These are phyloP conservation scores for Agrotis exclamationis DNA, from an alignment of 2,888 invertebrate species.

Conservation along the genomic window DNA sequence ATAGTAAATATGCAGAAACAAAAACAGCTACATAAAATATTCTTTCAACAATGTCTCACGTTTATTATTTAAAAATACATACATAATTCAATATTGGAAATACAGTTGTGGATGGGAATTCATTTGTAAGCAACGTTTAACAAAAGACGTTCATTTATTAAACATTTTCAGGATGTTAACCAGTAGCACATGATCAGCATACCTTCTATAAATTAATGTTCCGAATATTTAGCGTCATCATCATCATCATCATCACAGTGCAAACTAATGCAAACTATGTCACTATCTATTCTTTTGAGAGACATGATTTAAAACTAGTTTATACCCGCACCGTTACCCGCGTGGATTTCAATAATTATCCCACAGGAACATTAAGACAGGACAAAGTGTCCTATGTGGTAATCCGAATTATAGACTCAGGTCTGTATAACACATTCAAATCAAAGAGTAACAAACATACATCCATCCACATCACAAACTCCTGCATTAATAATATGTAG, in stretches of 20 bases:
- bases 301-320: not conserved
- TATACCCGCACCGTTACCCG: too few species aligned
- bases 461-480: too few species aligned
- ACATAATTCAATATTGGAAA: constrained; percentile 22
- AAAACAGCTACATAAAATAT: constrained; percentile 1
- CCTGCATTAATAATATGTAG: too few species aligned
- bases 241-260: not conserved
- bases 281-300: not conserved
- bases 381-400: too few species aligned
- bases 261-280: not conserved
- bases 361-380: too few species aligned
- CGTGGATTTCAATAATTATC: too few species aligned
- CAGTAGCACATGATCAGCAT: constrained; percentile 17
- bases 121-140: constrained; percentile 16
- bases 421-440: too few species aligned
- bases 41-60: not conserved
- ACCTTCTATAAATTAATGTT: not conserved
- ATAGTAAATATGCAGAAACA: constrained; percentile 1
- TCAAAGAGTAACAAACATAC: too few species aligned
- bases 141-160: constrained; percentile 21
- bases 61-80: constrained; percentile 13
- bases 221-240: not conserved
- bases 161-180: not conserved
- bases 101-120: constrained; percentile 19
- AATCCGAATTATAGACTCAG: too few species aligned